phyloP scores from a whole-genome alignment of 2,797 vertebrate genomes.

The Diplodus sargus region DNA sequence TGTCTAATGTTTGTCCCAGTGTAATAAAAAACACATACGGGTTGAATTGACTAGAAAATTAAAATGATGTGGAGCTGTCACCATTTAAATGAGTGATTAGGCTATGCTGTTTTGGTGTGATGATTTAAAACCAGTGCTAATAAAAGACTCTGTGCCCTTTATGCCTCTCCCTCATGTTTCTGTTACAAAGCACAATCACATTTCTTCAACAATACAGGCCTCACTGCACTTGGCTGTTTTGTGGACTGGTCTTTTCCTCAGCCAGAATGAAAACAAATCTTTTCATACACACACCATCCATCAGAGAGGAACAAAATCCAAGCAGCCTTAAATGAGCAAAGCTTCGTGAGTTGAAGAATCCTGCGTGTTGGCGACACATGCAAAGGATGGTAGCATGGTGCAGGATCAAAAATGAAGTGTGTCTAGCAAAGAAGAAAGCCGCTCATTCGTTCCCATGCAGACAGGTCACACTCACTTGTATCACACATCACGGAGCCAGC shows the following conservation, averaged over 20 bases:
- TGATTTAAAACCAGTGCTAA: conserved; percentile 47
- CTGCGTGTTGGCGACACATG: conserved; percentile 26
- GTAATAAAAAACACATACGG: conserved; percentile 65
- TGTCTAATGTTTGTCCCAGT: conserved; percentile 64
- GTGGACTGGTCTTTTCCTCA: conserved; percentile 3
- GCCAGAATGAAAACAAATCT: conserved; percentile 28
- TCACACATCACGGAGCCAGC: conserved; percentile 61
- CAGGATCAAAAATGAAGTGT: conserved; percentile 24
- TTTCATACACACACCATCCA: conserved; percentile 22
- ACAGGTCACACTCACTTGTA: conserved; percentile 18
- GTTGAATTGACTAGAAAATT: conserved; percentile 50
- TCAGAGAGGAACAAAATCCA: conserved; percentile 39
- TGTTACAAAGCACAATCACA: conserved; percentile 42
- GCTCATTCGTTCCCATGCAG: conserved; percentile 44
- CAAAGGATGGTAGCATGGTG: conserved; percentile 18
- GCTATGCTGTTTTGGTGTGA: conserved; percentile 29
- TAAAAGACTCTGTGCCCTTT: conserved; percentile 43
- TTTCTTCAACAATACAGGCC: conserved; percentile 37
- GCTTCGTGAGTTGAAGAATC: conserved; percentile 48
- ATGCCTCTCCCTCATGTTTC: conserved; percentile 32
- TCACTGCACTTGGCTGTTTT: conserved; percentile 20
- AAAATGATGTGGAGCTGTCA: conserved; percentile 45
- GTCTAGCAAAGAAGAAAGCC: conserved; percentile 19
- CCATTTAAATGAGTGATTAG: conserved; percentile 58
- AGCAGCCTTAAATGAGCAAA: conserved; percentile 43